Evolutionary conservation across 2,888 invertebrate species (phyloP).

Genomic region (Scaeva pyrastri): DNA sequence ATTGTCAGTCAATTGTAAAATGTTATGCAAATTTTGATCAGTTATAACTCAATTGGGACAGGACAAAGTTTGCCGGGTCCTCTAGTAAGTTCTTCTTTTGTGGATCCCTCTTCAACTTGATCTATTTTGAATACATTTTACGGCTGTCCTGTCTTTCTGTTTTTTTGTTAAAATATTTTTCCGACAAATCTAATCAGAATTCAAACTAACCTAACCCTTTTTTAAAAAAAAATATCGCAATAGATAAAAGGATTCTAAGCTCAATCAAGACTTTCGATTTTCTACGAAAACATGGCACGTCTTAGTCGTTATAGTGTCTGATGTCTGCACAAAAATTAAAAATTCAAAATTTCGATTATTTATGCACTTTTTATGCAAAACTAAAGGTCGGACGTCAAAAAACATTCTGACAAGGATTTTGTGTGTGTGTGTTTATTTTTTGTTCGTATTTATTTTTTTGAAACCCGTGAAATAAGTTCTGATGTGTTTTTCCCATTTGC

Average conservation of each 20-base stretch:
- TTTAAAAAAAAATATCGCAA: conserved; percentile 50
- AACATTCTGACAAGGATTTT: conserved; percentile 42
- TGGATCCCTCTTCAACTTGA: no score
- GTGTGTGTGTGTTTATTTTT: conserved; percentile 15
- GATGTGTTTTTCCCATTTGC: conserved; percentile 31
- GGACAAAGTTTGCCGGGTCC: no score
- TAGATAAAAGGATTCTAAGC: conserved; percentile 65
- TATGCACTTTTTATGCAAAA: conserved; percentile 83
- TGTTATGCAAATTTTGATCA: no score
- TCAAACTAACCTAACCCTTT: background rate
- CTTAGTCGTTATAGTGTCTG: conserved; percentile 45
- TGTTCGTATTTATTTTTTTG: conserved; percentile 5
- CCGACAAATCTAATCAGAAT: no score
- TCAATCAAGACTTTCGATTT: conserved; percentile 51
- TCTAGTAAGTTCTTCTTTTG: no score
- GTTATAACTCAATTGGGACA: no score
- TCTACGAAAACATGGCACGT: conserved; percentile 23
- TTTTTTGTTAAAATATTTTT: background rate
- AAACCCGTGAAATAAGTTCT: conserved; percentile 18
- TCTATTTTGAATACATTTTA: no score
- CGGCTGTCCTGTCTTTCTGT: no score
- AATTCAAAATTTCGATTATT: conserved; percentile 78
- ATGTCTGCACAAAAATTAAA: conserved; percentile 35
- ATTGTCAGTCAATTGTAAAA: no score
- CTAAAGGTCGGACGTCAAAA: conserved; percentile 52